Base-by-base conservation (phyloP, 2,797 vertebrate genomes). In the Lycodopsis pacificus region DNA sequence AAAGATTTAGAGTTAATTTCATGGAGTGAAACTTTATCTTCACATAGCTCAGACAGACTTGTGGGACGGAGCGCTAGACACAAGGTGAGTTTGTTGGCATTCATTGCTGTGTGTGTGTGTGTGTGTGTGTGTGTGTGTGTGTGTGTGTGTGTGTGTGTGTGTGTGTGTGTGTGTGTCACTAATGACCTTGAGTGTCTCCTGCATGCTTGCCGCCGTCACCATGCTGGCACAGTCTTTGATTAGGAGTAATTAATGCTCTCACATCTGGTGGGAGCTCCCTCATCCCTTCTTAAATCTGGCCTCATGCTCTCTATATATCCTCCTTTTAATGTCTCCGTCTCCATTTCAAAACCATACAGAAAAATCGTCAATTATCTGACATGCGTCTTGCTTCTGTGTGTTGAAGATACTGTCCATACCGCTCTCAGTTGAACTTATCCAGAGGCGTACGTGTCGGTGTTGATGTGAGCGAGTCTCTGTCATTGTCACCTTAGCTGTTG, bases 201-300 rank as follows among this genome's bases (percentile, higher is more conserved):
- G 81, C 81, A 57, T 81, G 81, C 77, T 79, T 82, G 84, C 82
- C 72, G 71, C 85, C 87, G 88, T 92, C 92, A 93, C 77, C 87
- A 84, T 48, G 48, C 87, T 92, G 91, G 91, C 93, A 86, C 86
- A 65, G 77, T 46, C 87, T 91, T 93, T 94, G 93, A 95, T 93
- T 89, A 92, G 91, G 79, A 91, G 90, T 93, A 94, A 95, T 95
- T 92, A 95, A 94, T 95, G 92, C 89, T 86, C 79, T 80, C 87
- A 93, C 94, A 92, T 94, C 93, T 95, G 92, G 77, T 71, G 70
- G 85, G 71, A 87, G 71, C 85, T 84, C 81, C 81, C 73, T 82
- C 86, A 77, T 85, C 71, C 79, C 77, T 82, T 86, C 80, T 81
- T 85, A 79, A 82, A 90, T 85, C 70, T 86, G 77, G 36, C 81